A percentile compares a stretch with the other conserved stretches of the same genome.
Evolutionary conservation across 2,797 vertebrate species (phyloP).

Genomic region (Catamblyrhynchus diadema): DNA sequence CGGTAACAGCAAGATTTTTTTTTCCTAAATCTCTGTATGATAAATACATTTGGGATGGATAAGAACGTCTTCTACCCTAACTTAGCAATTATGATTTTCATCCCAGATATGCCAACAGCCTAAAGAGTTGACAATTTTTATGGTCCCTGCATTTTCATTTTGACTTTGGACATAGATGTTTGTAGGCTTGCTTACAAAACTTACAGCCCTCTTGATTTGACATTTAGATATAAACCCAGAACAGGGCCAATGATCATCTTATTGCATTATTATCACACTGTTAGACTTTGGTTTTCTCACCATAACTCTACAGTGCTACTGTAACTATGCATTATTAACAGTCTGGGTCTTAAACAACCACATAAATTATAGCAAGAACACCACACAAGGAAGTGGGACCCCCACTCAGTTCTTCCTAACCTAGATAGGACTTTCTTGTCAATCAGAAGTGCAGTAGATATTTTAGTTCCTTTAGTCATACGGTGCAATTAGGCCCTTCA

Average conservation of each 20-base stretch:
- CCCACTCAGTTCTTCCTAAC: not conserved
- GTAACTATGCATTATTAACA: not conserved
- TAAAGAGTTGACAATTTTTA: not conserved
- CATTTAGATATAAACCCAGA: not conserved
- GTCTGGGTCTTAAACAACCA: not conserved
- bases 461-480: not conserved
- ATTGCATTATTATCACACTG: not conserved
- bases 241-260: not conserved
- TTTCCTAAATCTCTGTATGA: not conserved
- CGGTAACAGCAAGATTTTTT: not conserved
- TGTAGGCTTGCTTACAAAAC: not conserved
- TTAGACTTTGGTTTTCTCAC: not conserved
- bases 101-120: not conserved
- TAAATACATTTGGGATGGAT: not conserved
- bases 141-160: not conserved
- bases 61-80: not conserved
- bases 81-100: not conserved
- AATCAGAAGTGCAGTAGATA: not conserved
- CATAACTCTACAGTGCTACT: not conserved
- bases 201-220: not conserved
- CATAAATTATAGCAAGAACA: not conserved
- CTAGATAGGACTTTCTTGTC: not conserved
- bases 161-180: not conserved
- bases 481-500: not conserved
- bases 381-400: not conserved